A percentile compares a stretch with the other conserved stretches of the same genome.
Evolutionary conservation across 2,113 vertebrate species (phyloP).

Genomic region (Sisor rabdophorus): DNA sequence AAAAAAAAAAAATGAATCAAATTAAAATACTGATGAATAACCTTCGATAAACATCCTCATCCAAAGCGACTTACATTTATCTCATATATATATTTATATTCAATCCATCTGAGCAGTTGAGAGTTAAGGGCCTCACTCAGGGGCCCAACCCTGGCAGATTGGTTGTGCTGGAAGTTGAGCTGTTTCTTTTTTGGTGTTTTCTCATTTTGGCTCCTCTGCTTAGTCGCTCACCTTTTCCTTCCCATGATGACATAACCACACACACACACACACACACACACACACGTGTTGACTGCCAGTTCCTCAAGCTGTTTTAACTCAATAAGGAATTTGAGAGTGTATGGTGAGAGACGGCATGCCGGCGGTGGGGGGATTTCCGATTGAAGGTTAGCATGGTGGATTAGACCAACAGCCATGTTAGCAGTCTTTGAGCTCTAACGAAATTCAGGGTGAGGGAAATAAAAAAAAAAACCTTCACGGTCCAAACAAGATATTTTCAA

Average conservation of each 20-base stretch:
- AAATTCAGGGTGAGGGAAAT: not conserved
- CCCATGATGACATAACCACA: not conserved
- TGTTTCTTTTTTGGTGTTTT: constrained; percentile 49
- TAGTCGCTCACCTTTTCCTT: constrained; percentile 34
- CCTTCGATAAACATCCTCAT: too few species aligned
- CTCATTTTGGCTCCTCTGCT: constrained; percentile 42
- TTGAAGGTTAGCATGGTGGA: not conserved
- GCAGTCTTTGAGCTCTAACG: not conserved
- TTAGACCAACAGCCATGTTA: not conserved
- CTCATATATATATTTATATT: too few species aligned
- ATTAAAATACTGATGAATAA: too few species aligned
- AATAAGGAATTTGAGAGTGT: constrained; percentile 1
- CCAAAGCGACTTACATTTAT: too few species aligned
- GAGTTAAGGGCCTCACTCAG: too few species aligned
- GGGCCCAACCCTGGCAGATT: too few species aligned
- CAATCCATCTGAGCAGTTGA: too few species aligned
- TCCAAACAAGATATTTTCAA: constrained; percentile 36
- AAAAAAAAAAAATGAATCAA: not conserved
- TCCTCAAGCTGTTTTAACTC: constrained; percentile 12
- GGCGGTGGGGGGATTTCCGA: constrained; percentile 18
- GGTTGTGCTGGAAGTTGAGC: not conserved
- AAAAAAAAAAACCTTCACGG: not conserved
- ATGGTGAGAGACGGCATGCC: not conserved
- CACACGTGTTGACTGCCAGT: not conserved
- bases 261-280: constrained; percentile 9